A percentile compares a stretch with the other conserved stretches of the same genome.
These are phyloP conservation scores for Spinus olivaceus DNA, from an alignment of 2,797 vertebrate genomes.

Conservation along the genomic window DNA sequence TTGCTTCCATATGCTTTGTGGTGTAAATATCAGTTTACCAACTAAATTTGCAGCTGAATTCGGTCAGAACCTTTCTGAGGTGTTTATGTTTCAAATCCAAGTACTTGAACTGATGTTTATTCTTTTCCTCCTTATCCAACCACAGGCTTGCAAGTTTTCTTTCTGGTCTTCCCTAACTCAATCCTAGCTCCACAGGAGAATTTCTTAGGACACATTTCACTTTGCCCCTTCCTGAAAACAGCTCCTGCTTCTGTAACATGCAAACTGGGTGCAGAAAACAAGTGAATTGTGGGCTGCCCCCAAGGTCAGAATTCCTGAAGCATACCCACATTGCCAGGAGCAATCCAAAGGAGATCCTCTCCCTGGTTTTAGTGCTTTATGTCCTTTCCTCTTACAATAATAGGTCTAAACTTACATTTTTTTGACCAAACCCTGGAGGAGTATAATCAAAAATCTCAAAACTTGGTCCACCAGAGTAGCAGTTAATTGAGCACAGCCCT, in stretches of 20 bases:
- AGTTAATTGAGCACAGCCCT: neutral
- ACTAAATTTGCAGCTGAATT: neutral
- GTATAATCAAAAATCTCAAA: neutral
- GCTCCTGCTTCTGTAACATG: fast-evolving
- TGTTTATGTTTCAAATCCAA: neutral
- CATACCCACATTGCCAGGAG: neutral
- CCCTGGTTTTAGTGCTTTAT: neutral
- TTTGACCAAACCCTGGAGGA: neutral
- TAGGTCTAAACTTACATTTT: neutral
- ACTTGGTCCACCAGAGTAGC: fast-evolving
- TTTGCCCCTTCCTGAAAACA: neutral
- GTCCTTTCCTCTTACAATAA: neutral
- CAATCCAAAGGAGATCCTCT: fast-evolving
- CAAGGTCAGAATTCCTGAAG: neutral
- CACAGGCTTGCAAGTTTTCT: neutral
- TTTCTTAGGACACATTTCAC: neutral
- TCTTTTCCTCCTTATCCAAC: neutral
- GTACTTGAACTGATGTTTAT: neutral
- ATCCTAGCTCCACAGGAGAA: neutral
- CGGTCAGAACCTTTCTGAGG: neutral
- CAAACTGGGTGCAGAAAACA: neutral
- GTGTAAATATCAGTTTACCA: neutral
- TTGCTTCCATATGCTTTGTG: neutral
- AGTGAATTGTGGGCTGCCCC: neutral
- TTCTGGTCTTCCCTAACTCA: neutral